Conservation (phyloP, 2,797 vertebrate genomes). For the Oreochromis mossambicus region DNA sequence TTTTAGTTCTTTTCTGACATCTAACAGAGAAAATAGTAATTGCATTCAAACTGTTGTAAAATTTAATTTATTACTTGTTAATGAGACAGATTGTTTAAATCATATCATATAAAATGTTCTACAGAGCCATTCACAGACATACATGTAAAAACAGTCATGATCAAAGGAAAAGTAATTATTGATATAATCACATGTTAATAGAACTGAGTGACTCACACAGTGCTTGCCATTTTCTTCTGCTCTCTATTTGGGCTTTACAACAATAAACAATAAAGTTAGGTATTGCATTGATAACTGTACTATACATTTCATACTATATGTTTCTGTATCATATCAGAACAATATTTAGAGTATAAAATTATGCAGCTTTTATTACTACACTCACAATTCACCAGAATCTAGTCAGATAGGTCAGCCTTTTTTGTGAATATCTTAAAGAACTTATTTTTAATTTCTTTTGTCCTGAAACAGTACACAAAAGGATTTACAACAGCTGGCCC, state of each 20-base stretch:
- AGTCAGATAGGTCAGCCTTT: not conserved
- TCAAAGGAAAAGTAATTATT: not conserved
- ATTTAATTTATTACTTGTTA: not conserved
- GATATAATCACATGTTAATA: not conserved
- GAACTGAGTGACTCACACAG: not conserved
- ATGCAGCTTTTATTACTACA: not conserved
- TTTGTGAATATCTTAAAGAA: not conserved
- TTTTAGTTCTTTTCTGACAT: not conserved
- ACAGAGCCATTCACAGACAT: not conserved
- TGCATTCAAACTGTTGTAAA: not conserved
- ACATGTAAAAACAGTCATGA: not conserved
- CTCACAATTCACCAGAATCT: not conserved
- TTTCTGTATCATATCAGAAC: not conserved
- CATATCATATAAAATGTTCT: not conserved
- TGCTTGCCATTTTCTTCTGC: no score
- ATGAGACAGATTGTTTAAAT: not conserved
- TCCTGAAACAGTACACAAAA: slow-evolving; percentile 19
- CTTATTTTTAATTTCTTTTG: slow-evolving; percentile 15
- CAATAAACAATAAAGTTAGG: not conserved
- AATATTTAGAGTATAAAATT: not conserved
- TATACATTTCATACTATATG: not conserved
- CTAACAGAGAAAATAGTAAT: not conserved
- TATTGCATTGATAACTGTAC: not conserved
- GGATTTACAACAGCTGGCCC: slow-evolving; percentile 22
- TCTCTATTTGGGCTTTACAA: no score